Conservation (phyloP, 2,888 invertebrate species). For the Choreutis nemorana region DNA sequence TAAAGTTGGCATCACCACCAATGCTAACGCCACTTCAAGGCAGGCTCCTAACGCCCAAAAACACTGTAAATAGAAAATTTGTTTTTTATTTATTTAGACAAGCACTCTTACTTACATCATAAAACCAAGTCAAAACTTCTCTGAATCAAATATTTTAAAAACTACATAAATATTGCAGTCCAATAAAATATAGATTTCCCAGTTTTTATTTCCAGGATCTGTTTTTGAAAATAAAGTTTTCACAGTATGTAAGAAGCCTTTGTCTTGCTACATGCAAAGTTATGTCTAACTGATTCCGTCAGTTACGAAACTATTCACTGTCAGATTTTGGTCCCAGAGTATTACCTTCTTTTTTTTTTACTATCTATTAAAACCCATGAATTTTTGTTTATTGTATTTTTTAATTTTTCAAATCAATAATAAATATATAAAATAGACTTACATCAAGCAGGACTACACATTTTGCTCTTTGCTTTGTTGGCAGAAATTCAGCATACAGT, state of each 20-base stretch:
- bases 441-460: constrained; percentile 95
- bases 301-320: too few relatives aligned
- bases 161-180: not conserved
- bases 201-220: too few relatives aligned
- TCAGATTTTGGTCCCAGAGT: too few relatives aligned
- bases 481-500: constrained; percentile 94
- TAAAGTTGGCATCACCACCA: constrained; percentile 89
- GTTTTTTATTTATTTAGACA: constrained; percentile 1
- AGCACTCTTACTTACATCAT: not conserved
- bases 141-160: constrained; percentile 3
- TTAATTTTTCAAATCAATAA: not conserved
- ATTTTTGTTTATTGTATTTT: too few relatives aligned
- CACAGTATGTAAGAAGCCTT: too few relatives aligned
- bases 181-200: too few relatives aligned
- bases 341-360: too few relatives aligned
- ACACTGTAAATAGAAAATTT: constrained; percentile 65
- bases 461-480: constrained; percentile 91
- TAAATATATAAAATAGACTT: constrained; percentile 41
- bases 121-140: not conserved
- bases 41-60: constrained; percentile 97
- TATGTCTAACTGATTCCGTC: too few relatives aligned
- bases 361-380: too few relatives aligned
- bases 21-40: constrained; percentile 88
- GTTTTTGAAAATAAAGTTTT: too few relatives aligned
- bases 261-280: too few relatives aligned